Evolutionary conservation across 2,113 vertebrate genomes (phyloP).

Genomic region (Hippocampus mohnikei): DNA sequence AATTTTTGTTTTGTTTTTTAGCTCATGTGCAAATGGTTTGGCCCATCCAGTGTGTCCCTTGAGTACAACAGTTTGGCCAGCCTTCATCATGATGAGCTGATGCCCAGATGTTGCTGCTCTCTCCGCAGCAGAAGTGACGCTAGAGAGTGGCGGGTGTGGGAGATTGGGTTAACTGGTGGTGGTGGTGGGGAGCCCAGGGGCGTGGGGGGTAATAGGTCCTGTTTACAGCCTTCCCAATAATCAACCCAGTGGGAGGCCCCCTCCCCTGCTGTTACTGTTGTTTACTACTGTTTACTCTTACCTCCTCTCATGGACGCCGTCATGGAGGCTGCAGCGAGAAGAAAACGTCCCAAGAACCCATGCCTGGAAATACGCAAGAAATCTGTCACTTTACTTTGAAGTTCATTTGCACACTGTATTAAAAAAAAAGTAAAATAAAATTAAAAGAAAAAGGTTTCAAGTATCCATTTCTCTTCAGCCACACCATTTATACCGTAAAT

Average conservation of each 20-base stretch:
- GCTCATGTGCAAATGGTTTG: too few relatives aligned
- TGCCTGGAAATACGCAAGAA: not conserved
- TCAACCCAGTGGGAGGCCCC: conserved; percentile 56
- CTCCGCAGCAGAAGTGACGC: conserved; percentile 52
- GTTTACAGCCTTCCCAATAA: conserved; percentile 67
- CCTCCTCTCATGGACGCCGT: conserved; percentile 17
- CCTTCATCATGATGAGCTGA: conserved; percentile 36
- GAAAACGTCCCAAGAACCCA: not conserved
- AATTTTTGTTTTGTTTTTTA: too few relatives aligned
- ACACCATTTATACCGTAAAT: too few relatives aligned
- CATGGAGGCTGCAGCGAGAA: not conserved
- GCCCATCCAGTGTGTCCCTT: not conserved
- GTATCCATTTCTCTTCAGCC: too few relatives aligned
- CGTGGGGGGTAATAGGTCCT: not conserved
- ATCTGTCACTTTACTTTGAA: not conserved
- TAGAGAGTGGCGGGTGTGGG: conserved; percentile 2
- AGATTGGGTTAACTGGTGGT: not conserved
- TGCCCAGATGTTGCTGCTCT: conserved; percentile 61
- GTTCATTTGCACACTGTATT: too few relatives aligned
- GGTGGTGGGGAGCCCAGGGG: not conserved
- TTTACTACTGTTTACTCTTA: conserved; percentile 66
- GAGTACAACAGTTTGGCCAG: not conserved
- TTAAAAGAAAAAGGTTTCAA: too few relatives aligned
- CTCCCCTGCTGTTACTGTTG: conserved; percentile 54
- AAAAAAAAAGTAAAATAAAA: too few relatives aligned